These are phyloP conservation scores for Sturnira hondurensis DNA, from an alignment of 2,113 vertebrate genomes.

Conservation along the genomic window DNA sequence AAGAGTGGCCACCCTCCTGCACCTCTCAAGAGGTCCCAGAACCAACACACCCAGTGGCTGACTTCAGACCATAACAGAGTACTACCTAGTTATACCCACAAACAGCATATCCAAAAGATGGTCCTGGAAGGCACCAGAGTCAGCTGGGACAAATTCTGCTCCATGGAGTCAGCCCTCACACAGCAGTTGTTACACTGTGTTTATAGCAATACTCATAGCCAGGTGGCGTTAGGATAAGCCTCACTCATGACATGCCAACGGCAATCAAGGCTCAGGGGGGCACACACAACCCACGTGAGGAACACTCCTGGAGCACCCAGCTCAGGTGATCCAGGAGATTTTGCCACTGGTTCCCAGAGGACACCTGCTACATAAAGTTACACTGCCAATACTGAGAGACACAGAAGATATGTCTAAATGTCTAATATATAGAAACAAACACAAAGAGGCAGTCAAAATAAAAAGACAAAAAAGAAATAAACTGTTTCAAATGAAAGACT, in stretches of 20 bases:
- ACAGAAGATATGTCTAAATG: not conserved
- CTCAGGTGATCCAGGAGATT: not conserved
- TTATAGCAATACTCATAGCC: not conserved
- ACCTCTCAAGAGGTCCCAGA: not conserved
- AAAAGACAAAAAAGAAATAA: not conserved
- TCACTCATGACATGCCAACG: not conserved
- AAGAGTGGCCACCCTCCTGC: not conserved
- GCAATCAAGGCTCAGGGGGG: not conserved
- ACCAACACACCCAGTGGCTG: not conserved
- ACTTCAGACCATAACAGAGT: not conserved
- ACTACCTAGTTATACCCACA: not conserved
- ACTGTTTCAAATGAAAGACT: not conserved
- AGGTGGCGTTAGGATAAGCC: not conserved
- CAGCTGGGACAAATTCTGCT: not conserved
- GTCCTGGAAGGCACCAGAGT: not conserved
- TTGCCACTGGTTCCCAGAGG: not conserved
- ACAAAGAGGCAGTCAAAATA: not conserved
- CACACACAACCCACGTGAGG: not conserved
- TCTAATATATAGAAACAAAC: not conserved
- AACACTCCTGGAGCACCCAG: not conserved
- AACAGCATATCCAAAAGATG: not conserved
- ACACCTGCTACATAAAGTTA: not conserved
- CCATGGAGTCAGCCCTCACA: not conserved
- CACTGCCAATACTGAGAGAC: not conserved
- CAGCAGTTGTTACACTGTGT: not conserved